phyloP scores from a whole-genome alignment of 2,797 vertebrate species.

The Catharus ustulatus region DNA sequence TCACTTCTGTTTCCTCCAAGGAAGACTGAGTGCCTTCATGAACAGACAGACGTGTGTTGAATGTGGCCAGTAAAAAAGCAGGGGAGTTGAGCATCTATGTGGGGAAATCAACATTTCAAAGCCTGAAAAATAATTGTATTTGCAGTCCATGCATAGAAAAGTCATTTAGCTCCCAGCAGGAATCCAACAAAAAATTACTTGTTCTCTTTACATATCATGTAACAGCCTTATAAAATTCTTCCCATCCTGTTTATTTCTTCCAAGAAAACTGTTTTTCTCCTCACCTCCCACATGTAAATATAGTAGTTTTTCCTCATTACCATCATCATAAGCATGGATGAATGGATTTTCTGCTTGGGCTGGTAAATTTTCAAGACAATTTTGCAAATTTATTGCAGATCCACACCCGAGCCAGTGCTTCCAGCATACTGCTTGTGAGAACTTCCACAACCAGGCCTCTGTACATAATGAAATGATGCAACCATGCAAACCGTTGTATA shows the following conservation, averaged over 20 bases:
- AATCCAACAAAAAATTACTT: conserved; percentile 28
- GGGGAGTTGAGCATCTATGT: accelerated
- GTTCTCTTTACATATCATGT: conserved; percentile 17
- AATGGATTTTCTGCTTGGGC: conserved; percentile 60
- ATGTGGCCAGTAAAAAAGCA: background rate
- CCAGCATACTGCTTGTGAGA: conserved; percentile 39
- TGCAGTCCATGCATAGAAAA: conserved; percentile 36
- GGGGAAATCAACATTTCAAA: background rate
- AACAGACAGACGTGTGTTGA: background rate
- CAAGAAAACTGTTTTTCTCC: background rate
- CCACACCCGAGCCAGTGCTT: conserved; percentile 35
- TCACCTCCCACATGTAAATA: conserved; percentile 23
- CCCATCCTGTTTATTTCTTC: background rate
- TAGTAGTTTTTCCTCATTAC: conserved; percentile 41
- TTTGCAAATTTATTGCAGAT: conserved; percentile 64
- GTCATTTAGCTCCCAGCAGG: conserved; percentile 36
- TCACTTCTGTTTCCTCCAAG: background rate
- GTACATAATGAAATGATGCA: conserved; percentile 57
- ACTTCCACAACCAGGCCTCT: conserved; percentile 35
- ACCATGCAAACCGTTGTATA: conserved; percentile 31
- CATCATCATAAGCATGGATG: conserved; percentile 49
- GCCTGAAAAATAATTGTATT: conserved; percentile 32
- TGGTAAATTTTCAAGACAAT: conserved; percentile 70
- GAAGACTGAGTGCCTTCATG: background rate
- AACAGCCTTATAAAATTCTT: conserved; percentile 15